These are phyloP conservation scores for Mus pahari DNA, from an alignment of 2,113 vertebrate species.

Conservation along the genomic window DNA sequence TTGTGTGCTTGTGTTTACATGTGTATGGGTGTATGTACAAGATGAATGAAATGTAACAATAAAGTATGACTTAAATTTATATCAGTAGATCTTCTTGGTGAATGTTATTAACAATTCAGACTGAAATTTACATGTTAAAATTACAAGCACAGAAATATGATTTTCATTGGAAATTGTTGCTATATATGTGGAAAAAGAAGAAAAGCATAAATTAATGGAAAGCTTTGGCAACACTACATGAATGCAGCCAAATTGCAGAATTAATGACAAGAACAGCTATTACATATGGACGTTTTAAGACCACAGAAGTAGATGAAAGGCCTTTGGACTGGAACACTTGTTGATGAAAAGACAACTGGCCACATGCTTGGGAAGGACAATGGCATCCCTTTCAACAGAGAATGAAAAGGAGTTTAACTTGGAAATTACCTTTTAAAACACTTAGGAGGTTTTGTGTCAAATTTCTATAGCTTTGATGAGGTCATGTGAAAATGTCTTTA, in stretches of 20 bases:
- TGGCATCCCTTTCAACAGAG: background rate
- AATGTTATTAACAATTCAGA: background rate
- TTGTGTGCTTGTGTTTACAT: too few species aligned
- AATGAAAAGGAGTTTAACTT: background rate
- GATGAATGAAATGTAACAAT: background rate
- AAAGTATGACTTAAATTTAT: background rate
- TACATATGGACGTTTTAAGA: too few species aligned
- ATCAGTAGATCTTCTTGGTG: background rate
- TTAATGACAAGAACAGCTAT: background rate
- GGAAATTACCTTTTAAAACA: constrained; percentile 39
- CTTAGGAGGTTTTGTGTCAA: background rate
- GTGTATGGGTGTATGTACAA: background rate
- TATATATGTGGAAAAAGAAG: background rate
- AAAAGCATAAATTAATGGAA: background rate
- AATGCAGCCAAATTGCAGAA: background rate
- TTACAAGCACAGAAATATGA: background rate
- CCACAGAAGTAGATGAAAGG: background rate
- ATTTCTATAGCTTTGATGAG: constrained; percentile 51
- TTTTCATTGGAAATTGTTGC: constrained; percentile 11
- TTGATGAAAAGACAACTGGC: background rate
- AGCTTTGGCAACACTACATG: background rate
- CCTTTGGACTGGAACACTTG: background rate
- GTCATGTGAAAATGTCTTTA: constrained; percentile 26
- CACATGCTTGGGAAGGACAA: background rate
- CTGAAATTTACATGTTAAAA: background rate